Evolutionary conservation across 2,113 vertebrate species (phyloP).

Genomic region (Spilogale gracilis): DNA sequence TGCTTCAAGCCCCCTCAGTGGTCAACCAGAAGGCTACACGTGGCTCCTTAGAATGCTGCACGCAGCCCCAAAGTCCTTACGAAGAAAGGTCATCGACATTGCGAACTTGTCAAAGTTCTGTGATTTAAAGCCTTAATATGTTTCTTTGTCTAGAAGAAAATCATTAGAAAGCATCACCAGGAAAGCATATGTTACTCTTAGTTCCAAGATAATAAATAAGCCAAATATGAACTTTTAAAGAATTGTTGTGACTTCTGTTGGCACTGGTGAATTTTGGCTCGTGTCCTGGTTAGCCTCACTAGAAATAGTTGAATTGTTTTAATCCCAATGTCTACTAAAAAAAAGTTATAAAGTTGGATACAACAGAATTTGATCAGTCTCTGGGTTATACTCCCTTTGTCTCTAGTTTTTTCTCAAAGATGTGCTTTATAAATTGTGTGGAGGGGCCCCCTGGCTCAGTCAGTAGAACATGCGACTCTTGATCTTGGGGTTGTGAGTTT

Average conservation of each 20-base stretch:
- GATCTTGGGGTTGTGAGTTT: background rate
- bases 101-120: background rate
- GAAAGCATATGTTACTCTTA: constrained; percentile 31
- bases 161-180: constrained; percentile 29
- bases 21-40: background rate
- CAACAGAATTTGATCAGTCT: background rate
- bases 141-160: constrained; percentile 49
- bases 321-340: background rate
- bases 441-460: background rate
- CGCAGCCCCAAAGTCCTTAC: background rate
- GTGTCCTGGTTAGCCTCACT: background rate
- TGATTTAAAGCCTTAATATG: constrained; percentile 42
- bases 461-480: background rate
- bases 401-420: background rate
- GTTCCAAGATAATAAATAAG: constrained; percentile 52
- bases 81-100: background rate
- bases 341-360: background rate
- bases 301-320: background rate
- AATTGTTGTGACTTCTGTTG: constrained; percentile 3
- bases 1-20: background rate
- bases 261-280: background rate
- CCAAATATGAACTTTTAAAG: constrained; percentile 12
- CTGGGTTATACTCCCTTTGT: background rate
- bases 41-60: background rate
- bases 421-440: background rate